Evolutionary conservation across 2,113 vertebrate species (phyloP), one percentile per base, ranked within the genome.

Genomic region (Xyrauchen texanus): DNA sequence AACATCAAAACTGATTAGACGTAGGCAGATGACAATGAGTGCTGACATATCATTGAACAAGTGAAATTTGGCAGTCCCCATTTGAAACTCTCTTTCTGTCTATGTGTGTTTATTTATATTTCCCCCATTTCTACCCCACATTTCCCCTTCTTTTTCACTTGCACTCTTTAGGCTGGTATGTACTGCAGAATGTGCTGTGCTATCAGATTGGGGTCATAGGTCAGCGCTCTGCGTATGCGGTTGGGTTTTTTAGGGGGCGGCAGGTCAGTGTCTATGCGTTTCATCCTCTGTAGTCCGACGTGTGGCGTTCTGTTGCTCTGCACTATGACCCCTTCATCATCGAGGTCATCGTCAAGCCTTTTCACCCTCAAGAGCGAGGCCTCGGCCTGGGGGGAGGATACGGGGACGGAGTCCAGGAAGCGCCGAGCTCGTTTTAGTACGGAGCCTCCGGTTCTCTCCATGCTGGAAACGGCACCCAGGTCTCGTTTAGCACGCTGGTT

Each of bases 351-450:
- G 6, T 87, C 92, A 68, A 94, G 86, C 79, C 93, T 87, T 77
- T 94, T 94, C 78, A 93, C 92, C 63, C 93, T 80, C 34, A 94
- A 84, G 55, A 93, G 93, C 0, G 91, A 88, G 0, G 88, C 86
- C 64, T 87, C 82, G 4, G 77, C 75, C 75, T 86, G 88, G 0
- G 90, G 84, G 0, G 65, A 78, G 0, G 85, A 81, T 5, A 79
- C 76, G 4, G 89, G 57, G 6, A 61, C 5, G 11, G 90, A 85
- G 0, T 91, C 91, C 7, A 93, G 84, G 72, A 92, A 93, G 8
- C 92, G 92, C 0, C 91, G 91, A 75, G 82, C 79, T 61, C 92
- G 88, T 61, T 86, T 88, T 61, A 87, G 87, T 78, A 83, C 3
- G n/a, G 87, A 34, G 0, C 61, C 53, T 44, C 47, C 68, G 49